Evolutionary conservation across 2,797 vertebrate species (phyloP).

Genomic region (Enoplosus armatus): DNA sequence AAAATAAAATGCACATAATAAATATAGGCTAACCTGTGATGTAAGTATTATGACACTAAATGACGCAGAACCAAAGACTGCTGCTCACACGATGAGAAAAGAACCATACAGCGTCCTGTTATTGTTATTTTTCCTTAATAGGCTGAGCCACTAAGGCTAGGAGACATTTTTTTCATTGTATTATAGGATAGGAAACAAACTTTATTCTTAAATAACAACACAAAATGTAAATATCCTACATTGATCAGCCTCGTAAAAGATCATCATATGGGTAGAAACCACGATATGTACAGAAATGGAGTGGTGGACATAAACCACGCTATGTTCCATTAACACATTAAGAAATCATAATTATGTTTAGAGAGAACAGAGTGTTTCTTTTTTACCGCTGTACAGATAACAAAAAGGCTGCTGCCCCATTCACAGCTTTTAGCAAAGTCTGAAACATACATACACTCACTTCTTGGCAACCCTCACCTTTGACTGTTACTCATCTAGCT

Average conservation of each 20-base stretch:
- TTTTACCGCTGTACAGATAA: conserved; percentile 54
- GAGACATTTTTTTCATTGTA: not conserved
- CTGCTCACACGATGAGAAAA: conserved; percentile 10
- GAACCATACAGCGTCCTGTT: not conserved
- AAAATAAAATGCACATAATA: not conserved
- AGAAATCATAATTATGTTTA: conserved; percentile 31
- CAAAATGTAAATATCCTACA: not conserved
- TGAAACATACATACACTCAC: conserved; percentile 31
- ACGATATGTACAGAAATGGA: conserved; percentile 14
- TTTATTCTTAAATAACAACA: not conserved
- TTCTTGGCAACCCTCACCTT: conserved; percentile 58
- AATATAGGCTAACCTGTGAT: not conserved
- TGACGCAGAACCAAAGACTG: not conserved
- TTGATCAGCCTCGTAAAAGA: not conserved
- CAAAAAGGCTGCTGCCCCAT: conserved; percentile 57
- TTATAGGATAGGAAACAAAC: not conserved
- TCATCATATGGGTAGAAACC: not conserved
- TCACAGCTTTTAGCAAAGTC: conserved; percentile 56
- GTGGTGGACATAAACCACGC: conserved; percentile 47
- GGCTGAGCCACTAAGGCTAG: not conserved
- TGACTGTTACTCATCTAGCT: conserved; percentile 67
- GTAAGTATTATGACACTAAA: not conserved
- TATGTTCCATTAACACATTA: conserved; percentile 55
- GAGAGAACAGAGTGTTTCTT: conserved; percentile 19
- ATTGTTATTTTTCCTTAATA: not conserved